phyloP scores from a whole-genome alignment of 2,888 invertebrate genomes.

The Clepsis dumicolana region DNA sequence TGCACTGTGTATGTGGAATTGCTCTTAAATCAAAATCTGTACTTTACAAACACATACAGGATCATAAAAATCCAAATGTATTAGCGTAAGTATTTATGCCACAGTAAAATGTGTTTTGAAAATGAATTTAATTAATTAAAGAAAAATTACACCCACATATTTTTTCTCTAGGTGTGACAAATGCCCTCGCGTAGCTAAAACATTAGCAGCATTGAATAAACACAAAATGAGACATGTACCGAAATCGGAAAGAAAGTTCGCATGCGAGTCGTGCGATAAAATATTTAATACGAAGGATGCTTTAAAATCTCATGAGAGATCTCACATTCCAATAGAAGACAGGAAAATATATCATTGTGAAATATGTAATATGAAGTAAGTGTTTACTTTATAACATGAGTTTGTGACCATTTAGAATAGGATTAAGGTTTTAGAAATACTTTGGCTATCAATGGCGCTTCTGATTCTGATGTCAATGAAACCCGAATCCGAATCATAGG shows the following conservation, averaged over 20 bases:
- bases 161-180: constrained; percentile 77
- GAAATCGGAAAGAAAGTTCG: constrained; percentile 80
- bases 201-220: constrained; percentile 75
- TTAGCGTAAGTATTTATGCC: constrained; percentile 70
- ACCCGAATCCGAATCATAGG: no score
- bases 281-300: constrained; percentile 79
- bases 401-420: no score
- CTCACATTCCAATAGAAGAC: constrained; percentile 84
- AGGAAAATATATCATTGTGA: constrained; percentile 82
- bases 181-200: constrained; percentile 82
- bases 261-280: constrained; percentile 79
- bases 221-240: constrained; percentile 84
- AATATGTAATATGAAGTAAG: constrained; percentile 83
- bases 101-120: background rate
- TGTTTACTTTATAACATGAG: no score
- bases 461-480: no score
- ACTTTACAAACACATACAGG: constrained; percentile 83
- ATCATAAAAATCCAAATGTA: constrained; percentile 81
- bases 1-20: constrained; percentile 79
- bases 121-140: background rate
- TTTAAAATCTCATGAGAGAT: constrained; percentile 80
- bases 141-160: background rate
- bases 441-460: no score
- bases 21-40: constrained; percentile 81
- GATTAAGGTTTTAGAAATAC: no score